Evolutionary conservation across 2,113 vertebrate species (phyloP).

Genomic region (Halcyon senegalensis): DNA sequence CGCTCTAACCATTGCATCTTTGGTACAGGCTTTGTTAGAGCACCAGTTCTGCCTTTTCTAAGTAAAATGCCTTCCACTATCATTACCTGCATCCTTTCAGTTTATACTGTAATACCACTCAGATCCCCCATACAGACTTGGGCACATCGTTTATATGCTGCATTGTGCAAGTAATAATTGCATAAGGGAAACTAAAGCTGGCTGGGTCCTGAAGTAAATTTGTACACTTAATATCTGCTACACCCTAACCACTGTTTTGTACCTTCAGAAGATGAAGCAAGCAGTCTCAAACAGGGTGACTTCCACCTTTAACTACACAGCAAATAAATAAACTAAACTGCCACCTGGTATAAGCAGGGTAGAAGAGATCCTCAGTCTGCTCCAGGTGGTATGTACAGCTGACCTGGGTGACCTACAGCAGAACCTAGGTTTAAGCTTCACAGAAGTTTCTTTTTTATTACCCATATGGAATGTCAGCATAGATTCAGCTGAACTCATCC

Average conservation of each 20-base stretch:
- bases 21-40: not conserved
- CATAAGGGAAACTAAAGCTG: not conserved
- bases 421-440: not conserved
- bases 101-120: not conserved
- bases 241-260: not conserved
- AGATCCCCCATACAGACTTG: not conserved
- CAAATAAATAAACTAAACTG: not conserved
- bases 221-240: not conserved
- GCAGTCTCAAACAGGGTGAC: not conserved
- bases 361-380: not conserved
- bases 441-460: not conserved
- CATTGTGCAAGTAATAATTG: not conserved
- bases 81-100: not conserved
- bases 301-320: not conserved
- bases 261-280: not conserved
- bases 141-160: not conserved
- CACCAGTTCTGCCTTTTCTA: not conserved
- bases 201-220: not conserved
- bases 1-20: not conserved
- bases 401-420: not conserved
- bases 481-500: not conserved
- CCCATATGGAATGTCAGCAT: not conserved
- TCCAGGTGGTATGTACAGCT: not conserved
- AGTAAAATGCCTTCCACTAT: not conserved
- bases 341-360: fast-evolving